Conservation (phyloP, 2,888 invertebrate species). For the Mellilla xanthometata region DNA sequence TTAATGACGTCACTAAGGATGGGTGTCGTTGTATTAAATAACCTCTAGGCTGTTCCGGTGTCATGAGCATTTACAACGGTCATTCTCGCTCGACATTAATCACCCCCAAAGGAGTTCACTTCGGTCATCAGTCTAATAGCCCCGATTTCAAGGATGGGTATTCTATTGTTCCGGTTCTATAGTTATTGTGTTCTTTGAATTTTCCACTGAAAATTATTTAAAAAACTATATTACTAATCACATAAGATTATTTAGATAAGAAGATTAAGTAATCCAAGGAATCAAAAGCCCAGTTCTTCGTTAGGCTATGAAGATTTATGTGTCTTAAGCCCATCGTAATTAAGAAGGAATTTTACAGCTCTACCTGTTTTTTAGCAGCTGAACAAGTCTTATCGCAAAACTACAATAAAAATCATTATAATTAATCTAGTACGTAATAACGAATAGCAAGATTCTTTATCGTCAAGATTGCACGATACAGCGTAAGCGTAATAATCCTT, state of each 20-base stretch:
- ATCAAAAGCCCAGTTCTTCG: no score
- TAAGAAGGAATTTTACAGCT: no score
- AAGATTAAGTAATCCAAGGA: no score
- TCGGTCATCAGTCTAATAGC: slow-evolving; percentile 37
- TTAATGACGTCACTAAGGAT: slow-evolving; percentile 33
- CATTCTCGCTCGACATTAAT: slow-evolving; percentile 46
- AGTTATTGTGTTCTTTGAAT: slow-evolving; percentile 30
- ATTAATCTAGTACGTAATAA: not conserved
- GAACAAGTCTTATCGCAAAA: not conserved
- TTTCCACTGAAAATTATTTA: not conserved
- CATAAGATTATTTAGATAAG: not conserved
- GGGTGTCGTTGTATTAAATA: slow-evolving; percentile 9
- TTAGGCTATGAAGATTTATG: no score
- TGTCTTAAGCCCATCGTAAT: no score
- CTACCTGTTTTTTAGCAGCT: no score
- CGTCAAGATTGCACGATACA: slow-evolving; percentile 5
- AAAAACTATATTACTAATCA: not conserved
- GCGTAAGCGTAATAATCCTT: slow-evolving; percentile 20
- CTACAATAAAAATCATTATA: not conserved
- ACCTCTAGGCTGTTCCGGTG: slow-evolving; percentile 14
- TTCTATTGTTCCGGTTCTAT: slow-evolving; percentile 36
- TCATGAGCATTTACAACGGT: slow-evolving; percentile 32
- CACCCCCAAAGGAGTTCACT: slow-evolving; percentile 48
- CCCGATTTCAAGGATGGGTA: slow-evolving; percentile 22
- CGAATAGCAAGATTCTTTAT: slow-evolving; percentile 6